Base-by-base conservation (phyloP, 2,888 invertebrate genomes). In the Stenurella melanura region DNA sequence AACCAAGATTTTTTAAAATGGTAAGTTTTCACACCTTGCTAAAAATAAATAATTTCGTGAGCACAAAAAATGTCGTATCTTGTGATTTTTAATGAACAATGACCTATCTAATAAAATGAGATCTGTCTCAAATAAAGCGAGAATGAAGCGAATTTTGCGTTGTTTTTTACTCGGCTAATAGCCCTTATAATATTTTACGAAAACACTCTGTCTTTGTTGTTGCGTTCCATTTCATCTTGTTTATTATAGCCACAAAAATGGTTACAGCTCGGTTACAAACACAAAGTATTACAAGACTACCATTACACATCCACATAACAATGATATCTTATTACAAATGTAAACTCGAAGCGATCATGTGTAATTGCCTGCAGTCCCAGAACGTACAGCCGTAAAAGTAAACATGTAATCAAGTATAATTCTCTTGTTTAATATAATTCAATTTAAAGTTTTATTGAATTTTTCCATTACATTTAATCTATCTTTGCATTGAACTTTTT, bases 281-380 rank as follows among this genome's bases (percentile, higher is more conserved):
- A 61, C 17, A 63, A 63, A 34, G 61, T 34, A 63, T 17, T 63
- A 63, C 34, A n/a, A 63, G 7, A 30, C 26, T 26, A 19, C 61
- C 61, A 63, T 34, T 34, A n/a, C 61, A 17, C 34, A 17, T 63
- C n/a, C 9, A n/a, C 10, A 4, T 34, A 30, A 63, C 61, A 63
- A 63, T 34, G 17, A n/a, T 63, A 34, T 34, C n/a, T 63, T n/a
- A 63, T 63, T 63, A 63, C 17, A 63, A 34, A 63, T 63, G 34
- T 9, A 63, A 63, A 63, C 34, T 30, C 11, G 15, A 63, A 34
- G 34, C 18, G 61, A 30, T 63, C 61, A 30, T 63, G 34, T 63
- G 61, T 26, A 61, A 61, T 61, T 61, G 60, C 15, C 15, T 61
- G n/a, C 26, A 3, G 60, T 18, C 34, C n/a, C 34, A 63, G 34